A percentile compares a stretch with the other conserved stretches of the same genome.
Conservation (phyloP, 92 coral and sea anemone genomes). For the Isaurus tuberculatus region DNA sequence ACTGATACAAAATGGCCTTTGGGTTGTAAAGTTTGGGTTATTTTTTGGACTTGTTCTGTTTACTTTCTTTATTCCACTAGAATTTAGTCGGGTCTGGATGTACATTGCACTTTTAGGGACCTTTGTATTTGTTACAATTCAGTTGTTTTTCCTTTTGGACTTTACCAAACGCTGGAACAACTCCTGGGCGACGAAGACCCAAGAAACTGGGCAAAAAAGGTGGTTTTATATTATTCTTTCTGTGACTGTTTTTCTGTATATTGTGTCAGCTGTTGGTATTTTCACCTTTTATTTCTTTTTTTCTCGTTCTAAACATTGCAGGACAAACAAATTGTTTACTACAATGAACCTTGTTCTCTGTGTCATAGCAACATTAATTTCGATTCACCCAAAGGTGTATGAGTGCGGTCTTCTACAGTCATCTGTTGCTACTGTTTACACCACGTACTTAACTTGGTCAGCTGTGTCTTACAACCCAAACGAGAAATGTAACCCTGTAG, state of each 20-base stretch:
- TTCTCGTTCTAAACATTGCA: conserved; percentile 69
- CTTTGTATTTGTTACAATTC: conserved; percentile 81
- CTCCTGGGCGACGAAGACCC: conserved; percentile 73
- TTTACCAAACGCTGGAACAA: conserved; percentile 74
- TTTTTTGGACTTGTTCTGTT: conserved; percentile 86
- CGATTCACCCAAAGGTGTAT: conserved; percentile 87
- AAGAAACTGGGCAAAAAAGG: conserved; percentile 62
- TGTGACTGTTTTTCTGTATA: conserved; percentile 69
- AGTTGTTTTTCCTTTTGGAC: conserved; percentile 82
- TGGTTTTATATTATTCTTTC: conserved; percentile 68
- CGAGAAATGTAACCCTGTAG: conserved; percentile 94
- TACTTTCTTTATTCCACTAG: conserved; percentile 90
- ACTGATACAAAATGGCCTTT: conserved; percentile 84
- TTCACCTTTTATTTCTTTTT: conserved; percentile 84
- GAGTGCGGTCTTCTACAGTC: conserved; percentile 91
- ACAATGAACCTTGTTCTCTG: conserved; percentile 87
- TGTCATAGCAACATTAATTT: conserved; percentile 78
- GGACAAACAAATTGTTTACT: conserved; percentile 86
- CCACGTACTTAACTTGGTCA: conserved; percentile 89
- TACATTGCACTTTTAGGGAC: conserved; percentile 88
- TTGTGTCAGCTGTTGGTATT: conserved; percentile 69
- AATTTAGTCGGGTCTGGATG: conserved; percentile 91
- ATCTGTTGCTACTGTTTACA: conserved; percentile 71
- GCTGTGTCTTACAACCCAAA: conserved; percentile 95
- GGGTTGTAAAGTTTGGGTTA: conserved; percentile 92